Conservation (phyloP, 2,113 vertebrate species). For the Melanostigma gelatinosum region DNA sequence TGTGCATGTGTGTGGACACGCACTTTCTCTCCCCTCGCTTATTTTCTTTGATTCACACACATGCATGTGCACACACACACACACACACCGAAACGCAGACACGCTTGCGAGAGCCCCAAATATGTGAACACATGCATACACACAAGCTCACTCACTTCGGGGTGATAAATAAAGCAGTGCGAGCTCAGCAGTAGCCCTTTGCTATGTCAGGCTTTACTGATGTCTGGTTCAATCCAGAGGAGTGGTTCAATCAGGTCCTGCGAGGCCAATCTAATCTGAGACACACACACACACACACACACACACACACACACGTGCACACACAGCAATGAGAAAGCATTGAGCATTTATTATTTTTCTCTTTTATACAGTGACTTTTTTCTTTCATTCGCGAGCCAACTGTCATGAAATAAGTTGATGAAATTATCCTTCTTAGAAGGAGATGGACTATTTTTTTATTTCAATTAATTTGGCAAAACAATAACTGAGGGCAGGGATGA, state of each 20-base stretch:
- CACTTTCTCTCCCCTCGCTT: neutral
- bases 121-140: conserved; percentile 25
- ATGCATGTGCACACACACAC: neutral
- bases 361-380: neutral
- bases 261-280: conserved; percentile 61
- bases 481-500: neutral
- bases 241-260: conserved; percentile 66
- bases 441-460: neutral
- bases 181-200: conserved; percentile 73
- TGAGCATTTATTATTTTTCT: neutral
- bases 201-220: conserved; percentile 73
- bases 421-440: neutral
- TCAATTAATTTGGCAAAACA: neutral
- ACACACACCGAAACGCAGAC: neutral
- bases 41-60: neutral
- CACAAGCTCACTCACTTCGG: conserved; percentile 22
- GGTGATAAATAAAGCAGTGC: conserved; percentile 73
- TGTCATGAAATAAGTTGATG: neutral
- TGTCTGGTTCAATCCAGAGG: conserved; percentile 67
- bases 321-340: neutral
- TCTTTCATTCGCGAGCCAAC: neutral
- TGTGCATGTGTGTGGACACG: neutral
- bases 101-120: conserved; percentile 10
- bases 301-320: neutral
- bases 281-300: neutral